Conservation (phyloP, 1,140 invertebrate genomes). For the Arion vulgaris region DNA sequence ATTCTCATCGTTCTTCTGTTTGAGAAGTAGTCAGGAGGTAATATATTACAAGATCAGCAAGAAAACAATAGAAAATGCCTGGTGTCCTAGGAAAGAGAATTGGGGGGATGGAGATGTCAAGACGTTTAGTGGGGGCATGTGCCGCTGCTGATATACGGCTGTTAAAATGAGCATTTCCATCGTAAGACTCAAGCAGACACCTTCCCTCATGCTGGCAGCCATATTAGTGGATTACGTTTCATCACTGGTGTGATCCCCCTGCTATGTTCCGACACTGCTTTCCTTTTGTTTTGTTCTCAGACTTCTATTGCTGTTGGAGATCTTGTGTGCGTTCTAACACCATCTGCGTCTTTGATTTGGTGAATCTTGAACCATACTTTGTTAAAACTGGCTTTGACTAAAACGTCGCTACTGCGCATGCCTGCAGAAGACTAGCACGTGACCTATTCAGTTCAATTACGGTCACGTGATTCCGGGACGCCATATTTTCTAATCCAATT, state of each 20-base stretch:
- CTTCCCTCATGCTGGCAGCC: background rate
- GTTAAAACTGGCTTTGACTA: background rate
- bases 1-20: no score
- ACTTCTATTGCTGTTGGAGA: slow-evolving; percentile 9
- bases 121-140: background rate
- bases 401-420: slow-evolving; percentile 24
- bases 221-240: background rate
- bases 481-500: slow-evolving; percentile 43
- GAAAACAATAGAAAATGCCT: no score
- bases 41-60: no score
- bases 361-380: slow-evolving; percentile 13
- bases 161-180: background rate
- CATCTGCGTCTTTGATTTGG: slow-evolving; percentile 38
- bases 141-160: background rate
- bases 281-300: background rate
- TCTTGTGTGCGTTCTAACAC: background rate
- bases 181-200: background rate
- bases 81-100: background rate
- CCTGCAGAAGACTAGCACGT: slow-evolving; percentile 2
- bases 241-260: background rate
- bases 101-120: background rate
- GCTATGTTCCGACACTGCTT: background rate
- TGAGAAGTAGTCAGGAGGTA: no score
- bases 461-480: slow-evolving; percentile 35
- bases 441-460: slow-evolving; percentile 30